Evolutionary conservation across 2,888 invertebrate genomes (phyloP), one percentile per base, ranked within the genome.

Genomic region (Bhutanitis thaidina): DNA sequence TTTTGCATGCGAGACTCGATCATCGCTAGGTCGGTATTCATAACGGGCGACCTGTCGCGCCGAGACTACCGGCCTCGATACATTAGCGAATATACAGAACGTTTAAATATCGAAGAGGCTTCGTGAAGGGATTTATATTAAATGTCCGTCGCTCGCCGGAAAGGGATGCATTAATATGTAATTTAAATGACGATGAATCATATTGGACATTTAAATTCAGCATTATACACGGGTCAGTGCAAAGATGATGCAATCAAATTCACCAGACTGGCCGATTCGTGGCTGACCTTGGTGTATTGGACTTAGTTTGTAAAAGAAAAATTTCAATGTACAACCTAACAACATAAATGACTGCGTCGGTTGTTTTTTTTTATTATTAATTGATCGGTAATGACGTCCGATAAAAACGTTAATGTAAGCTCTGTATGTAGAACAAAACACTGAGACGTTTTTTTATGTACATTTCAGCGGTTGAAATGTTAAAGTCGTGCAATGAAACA

Each of bases 1-100:
- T 72, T 82, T 79, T 76, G 76, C 74, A 84, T 82, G 78, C 83
- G 74, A 67, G 69, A 64, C 75, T 70, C 74, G 78, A 69, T 60
- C 65, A n/a, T n/a, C n/a, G n/a, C n/a, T n/a, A n/a, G n/a, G 69
- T 62, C 67, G 71, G 67, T 65, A 62, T 65, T 68, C 59, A 69
- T 80, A 81, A 80, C 80, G 77, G 77, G 62, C 66, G 67, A 62
- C 61, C 63, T 68, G 77, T 78, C 80, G 80, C 75, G 79, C 72
- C 80, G 63, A n/a, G n/a, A 76, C 83, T 79, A 73, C 80, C 79
- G 76, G 74, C 75, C 9, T 8, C 25, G 12, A 34, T 13, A 34
- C 12, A 12, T 12, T n/a, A 27, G 44, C 39, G 32, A 38, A 43
- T 43, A 49, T 43, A 36, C 36, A 30, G 8, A 38, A 49, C 30